These are phyloP conservation scores for Trachemys scripta DNA, from an alignment of 2,113 vertebrate genomes.

Conservation along the genomic window DNA sequence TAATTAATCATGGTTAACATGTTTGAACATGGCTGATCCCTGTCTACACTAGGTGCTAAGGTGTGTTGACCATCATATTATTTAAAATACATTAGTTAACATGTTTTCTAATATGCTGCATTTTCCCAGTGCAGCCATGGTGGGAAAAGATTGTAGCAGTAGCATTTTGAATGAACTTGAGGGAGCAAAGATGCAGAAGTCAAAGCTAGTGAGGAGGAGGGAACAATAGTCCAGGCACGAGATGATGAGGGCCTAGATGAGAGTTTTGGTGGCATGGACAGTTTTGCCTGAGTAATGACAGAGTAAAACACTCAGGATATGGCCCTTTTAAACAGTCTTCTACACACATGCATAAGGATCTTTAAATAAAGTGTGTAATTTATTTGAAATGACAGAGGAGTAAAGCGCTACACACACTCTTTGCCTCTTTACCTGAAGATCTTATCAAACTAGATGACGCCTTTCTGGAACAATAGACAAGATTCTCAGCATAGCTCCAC, in stretches of 20 bases:
- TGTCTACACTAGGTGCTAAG: not conserved
- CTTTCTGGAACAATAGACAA: not conserved
- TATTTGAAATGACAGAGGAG: not conserved
- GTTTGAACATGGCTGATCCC: not conserved
- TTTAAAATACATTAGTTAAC: not conserved
- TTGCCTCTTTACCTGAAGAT: slow-evolving; percentile 35
- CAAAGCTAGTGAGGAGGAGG: not conserved
- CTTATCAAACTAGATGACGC: slow-evolving; percentile 39
- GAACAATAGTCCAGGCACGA: slow-evolving; percentile 13
- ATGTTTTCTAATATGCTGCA: not conserved
- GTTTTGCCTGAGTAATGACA: slow-evolving; percentile 49
- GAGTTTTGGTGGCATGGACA: slow-evolving; percentile 21
- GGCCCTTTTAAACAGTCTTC: slow-evolving; percentile 36
- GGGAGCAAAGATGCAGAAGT: slow-evolving; percentile 12
- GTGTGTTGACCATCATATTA: not conserved
- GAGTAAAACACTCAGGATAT: slow-evolving; percentile 15
- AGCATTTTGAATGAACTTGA: slow-evolving; percentile 12
- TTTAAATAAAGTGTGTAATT: slow-evolving; percentile 52
- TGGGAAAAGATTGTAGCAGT: not conserved
- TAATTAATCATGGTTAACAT: not conserved
- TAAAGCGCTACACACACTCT: slow-evolving; percentile 57
- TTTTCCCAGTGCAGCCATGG: not conserved
- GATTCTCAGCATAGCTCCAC: not conserved
- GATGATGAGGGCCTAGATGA: not conserved
- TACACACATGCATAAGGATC: slow-evolving; percentile 43